These are phyloP conservation scores for Xestia xanthographa DNA, from an alignment of 2,888 invertebrate genomes.

Conservation along the genomic window DNA sequence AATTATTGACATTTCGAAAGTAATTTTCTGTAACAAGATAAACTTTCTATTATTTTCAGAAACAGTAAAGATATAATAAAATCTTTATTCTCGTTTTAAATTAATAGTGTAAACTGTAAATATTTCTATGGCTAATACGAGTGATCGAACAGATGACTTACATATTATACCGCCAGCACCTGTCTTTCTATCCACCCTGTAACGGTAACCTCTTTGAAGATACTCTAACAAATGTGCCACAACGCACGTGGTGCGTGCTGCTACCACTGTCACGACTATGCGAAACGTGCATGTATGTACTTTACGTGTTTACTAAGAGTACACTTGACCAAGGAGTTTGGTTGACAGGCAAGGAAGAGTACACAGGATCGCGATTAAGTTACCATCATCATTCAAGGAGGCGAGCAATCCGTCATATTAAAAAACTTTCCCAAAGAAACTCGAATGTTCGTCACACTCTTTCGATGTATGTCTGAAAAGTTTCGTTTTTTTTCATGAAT, in stretches of 20 bases:
- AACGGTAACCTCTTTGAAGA: conserved; percentile 38
- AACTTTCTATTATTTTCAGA: neutral
- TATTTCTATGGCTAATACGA: neutral
- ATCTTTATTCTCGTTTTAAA: neutral
- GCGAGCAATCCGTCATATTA: too few relatives aligned
- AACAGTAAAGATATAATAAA: neutral
- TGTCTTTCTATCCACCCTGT: conserved; percentile 32
- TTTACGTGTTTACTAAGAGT: conserved; percentile 37
- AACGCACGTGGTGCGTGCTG: conserved; percentile 51
- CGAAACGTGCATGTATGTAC: conserved; percentile 43
- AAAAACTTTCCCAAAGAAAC: too few relatives aligned
- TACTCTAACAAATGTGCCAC: conserved; percentile 40
- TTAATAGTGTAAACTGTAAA: neutral
- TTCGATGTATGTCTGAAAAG: too few relatives aligned
- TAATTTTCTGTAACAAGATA: neutral
- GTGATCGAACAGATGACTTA: neutral
- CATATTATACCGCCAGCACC: neutral
- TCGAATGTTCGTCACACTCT: too few relatives aligned
- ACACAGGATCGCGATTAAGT: too few relatives aligned
- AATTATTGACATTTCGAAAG: neutral
- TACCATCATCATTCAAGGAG: too few relatives aligned
- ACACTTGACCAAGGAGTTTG: conserved; percentile 5
- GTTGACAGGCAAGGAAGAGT: too few relatives aligned
- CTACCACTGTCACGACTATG: conserved; percentile 55
- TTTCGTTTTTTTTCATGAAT: too few relatives aligned